phyloP scores from a whole-genome alignment of 2,888 invertebrate species.

The Apeira syringaria region DNA sequence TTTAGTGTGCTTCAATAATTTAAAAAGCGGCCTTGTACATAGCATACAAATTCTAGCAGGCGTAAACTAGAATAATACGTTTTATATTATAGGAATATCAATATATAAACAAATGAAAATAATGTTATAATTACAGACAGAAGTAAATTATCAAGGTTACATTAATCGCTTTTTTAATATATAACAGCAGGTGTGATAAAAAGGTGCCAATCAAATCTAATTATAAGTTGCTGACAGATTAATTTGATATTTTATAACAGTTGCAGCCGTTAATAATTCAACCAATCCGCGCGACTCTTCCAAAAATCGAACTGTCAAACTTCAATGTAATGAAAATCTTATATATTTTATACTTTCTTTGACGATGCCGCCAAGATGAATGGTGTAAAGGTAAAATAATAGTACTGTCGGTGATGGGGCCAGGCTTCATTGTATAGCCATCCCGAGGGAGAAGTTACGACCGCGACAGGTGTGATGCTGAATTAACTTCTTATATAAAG shows the following conservation, averaged over 20 bases:
- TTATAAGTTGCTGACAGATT: slow-evolving; percentile 41
- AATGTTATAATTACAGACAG: no score
- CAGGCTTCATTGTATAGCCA: slow-evolving; percentile 74
- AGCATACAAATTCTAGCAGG: no score
- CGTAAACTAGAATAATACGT: no score
- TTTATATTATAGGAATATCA: no score
- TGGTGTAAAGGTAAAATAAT: slow-evolving; percentile 64
- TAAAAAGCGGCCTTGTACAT: slow-evolving; percentile 3
- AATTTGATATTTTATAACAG: slow-evolving; percentile 43
- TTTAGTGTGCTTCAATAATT: neutral
- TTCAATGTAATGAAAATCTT: slow-evolving; percentile 72
- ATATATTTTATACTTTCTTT: slow-evolving; percentile 70
- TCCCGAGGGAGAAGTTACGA: slow-evolving; percentile 77
- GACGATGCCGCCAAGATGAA: slow-evolving; percentile 68
- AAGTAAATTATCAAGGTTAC: no score
- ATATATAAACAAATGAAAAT: no score
- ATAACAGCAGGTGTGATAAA: no score
- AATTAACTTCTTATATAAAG: slow-evolving; percentile 81
- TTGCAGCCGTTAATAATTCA: slow-evolving; percentile 48
- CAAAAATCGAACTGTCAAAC: slow-evolving; percentile 74
- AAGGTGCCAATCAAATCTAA: slow-evolving; percentile 43
- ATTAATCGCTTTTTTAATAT: no score
- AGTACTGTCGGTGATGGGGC: slow-evolving; percentile 56
- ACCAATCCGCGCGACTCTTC: slow-evolving; percentile 54
- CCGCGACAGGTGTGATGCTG: slow-evolving; percentile 79